phyloP scores from a whole-genome alignment of 30 jellyfish, hydroid and myxozoan genomes.

The Calvadosia cruxmelitensis region DNA sequence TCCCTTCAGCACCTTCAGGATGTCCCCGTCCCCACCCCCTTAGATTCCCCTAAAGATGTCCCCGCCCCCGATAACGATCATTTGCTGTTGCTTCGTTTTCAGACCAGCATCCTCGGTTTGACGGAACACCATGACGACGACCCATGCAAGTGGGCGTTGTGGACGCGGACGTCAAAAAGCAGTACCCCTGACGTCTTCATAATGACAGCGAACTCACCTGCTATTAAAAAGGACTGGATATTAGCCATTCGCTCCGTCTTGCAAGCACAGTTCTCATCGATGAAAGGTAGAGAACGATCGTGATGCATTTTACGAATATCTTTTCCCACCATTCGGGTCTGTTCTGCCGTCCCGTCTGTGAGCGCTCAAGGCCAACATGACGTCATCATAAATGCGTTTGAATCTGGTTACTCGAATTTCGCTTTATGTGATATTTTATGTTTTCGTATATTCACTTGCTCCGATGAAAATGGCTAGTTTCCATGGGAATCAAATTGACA shows the following conservation, averaged over 20 bases:
- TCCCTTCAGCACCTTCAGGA: no score
- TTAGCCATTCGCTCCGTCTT: conserved; percentile 56
- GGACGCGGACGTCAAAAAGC: no score
- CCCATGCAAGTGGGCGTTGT: conserved; percentile 68
- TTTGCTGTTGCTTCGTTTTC: not conserved
- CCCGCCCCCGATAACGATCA: not conserved
- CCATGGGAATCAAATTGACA: no score
- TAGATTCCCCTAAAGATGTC: not conserved
- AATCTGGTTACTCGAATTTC: no score
- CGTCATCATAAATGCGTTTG: no score
- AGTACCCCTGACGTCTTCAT: conserved; percentile 50
- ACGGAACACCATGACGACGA: conserved; percentile 82
- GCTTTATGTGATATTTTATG: no score
- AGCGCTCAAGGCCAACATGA: no score
- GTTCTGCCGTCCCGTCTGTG: no score
- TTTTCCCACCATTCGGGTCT: no score
- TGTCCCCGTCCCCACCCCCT: not conserved
- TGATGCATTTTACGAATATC: no score
- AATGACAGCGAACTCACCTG: conserved; percentile 51
- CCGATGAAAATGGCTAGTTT: no score
- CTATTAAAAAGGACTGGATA: conserved; percentile 53
- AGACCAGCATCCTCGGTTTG: conserved; percentile 72
- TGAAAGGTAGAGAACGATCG: conserved; percentile 76
- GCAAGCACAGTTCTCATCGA: conserved; percentile 44
- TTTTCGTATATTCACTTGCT: no score